Evolutionary conservation across 1,140 invertebrate genomes (phyloP).

Genomic region (Drosophila nigromelanica): DNA sequence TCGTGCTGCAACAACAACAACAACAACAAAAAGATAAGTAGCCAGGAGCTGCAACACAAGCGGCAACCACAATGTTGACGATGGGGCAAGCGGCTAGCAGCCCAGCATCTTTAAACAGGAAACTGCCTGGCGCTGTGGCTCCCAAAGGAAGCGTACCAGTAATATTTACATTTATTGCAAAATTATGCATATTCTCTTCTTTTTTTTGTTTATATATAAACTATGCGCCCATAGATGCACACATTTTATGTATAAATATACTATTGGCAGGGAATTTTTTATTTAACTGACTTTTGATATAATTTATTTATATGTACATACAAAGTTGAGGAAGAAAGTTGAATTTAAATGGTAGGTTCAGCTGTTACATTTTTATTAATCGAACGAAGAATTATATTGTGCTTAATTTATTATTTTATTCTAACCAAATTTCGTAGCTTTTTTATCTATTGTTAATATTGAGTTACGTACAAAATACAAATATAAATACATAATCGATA

Average conservation of each 20-base stretch:
- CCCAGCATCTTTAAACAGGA: slow-evolving; percentile 57
- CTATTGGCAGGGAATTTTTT: slow-evolving; percentile 22
- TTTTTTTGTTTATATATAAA: slow-evolving; percentile 13
- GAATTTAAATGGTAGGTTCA: too few species aligned
- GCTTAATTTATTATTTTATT: too few species aligned
- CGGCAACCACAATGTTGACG: slow-evolving; percentile 6
- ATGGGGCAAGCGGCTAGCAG: slow-evolving; percentile 23
- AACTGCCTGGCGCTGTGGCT: slow-evolving; percentile 70
- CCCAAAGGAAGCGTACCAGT: slow-evolving; percentile 78
- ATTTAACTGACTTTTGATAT: too few species aligned
- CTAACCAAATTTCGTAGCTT: too few species aligned
- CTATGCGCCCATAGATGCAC: slow-evolving; percentile 20
- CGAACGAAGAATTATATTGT: too few species aligned
- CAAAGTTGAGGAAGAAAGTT: not conserved
- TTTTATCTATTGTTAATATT: too few species aligned
- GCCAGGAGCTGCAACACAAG: slow-evolving; percentile 42
- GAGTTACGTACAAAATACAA: too few species aligned
- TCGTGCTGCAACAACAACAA: slow-evolving; percentile 44
- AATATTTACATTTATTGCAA: slow-evolving; percentile 82
- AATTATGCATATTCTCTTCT: slow-evolving; percentile 77
- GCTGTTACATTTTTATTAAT: too few species aligned
- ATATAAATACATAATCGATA: not conserved
- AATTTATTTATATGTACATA: not conserved
- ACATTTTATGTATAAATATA: slow-evolving; percentile 31
- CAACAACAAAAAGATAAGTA: slow-evolving; percentile 59